Evolutionary conservation across 2,113 vertebrate genomes (phyloP).

Genomic region (Mellivora capensis): DNA sequence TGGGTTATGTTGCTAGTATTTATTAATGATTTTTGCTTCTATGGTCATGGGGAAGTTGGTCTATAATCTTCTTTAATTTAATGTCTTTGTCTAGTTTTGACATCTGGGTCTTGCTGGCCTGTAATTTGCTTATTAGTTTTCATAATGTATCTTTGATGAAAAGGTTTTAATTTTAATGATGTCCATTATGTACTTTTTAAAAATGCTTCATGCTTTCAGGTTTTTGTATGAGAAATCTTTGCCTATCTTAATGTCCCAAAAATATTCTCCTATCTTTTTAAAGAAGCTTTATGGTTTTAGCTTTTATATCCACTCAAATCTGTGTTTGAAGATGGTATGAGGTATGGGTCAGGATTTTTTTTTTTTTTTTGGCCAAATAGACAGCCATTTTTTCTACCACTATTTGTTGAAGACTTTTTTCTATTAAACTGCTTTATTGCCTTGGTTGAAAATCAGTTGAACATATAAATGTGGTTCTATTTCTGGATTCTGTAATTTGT

Average conservation of each 20-base stretch:
- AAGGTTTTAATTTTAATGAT: background rate
- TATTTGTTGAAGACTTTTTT: background rate
- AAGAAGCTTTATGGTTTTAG: background rate
- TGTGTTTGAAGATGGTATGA: background rate
- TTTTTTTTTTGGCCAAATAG: background rate
- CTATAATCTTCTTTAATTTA: background rate
- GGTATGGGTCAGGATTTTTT: background rate
- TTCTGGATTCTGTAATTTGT: background rate
- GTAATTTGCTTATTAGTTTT: background rate
- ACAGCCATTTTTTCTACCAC: background rate
- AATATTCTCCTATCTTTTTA: background rate
- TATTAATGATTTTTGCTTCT: background rate
- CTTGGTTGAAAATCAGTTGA: background rate
- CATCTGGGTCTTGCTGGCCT: background rate
- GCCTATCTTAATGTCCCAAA: background rate
- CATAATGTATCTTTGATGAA: background rate
- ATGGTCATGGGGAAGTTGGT: background rate
- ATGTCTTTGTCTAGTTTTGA: background rate
- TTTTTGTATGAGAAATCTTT: slow-evolving; percentile 10
- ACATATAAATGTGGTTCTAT: background rate
- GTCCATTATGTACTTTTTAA: background rate
- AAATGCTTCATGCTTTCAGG: background rate
- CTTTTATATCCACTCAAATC: background rate
- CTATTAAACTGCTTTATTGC: background rate
- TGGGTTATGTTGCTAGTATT: background rate